A percentile compares a stretch with the other conserved stretches of the same genome.
Conservation (phyloP, 2,888 invertebrate species). For the Andrena hattorfiana region DNA sequence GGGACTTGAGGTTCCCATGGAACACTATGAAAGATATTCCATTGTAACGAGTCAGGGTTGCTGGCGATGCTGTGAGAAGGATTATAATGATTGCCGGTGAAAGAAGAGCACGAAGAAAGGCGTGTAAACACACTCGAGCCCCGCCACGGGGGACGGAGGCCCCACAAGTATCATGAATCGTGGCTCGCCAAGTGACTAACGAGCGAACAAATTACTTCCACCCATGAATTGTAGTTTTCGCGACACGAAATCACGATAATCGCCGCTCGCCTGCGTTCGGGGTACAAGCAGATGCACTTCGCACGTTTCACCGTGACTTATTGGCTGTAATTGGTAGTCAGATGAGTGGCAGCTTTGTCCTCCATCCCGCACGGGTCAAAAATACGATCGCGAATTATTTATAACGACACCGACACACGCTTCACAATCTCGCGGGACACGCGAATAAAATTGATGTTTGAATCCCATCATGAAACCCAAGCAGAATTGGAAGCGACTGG, state of each 20-base stretch:
- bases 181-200: slow-evolving; percentile 9
- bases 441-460: neutral
- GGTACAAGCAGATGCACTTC: neutral
- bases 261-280: slow-evolving; percentile 10
- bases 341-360: neutral
- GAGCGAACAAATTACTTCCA: slow-evolving; percentile 24
- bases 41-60: neutral
- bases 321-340: slow-evolving; percentile 21
- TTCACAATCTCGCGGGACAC: neutral
- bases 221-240: slow-evolving; percentile 10
- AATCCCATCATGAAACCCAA: neutral
- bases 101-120: slow-evolving; percentile 8
- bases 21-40: neutral
- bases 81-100: slow-evolving; percentile 2
- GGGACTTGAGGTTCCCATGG: neutral
- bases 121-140: slow-evolving; percentile 7
- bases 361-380: neutral
- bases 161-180: slow-evolving; percentile 5
- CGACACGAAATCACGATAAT: slow-evolving; percentile 5
- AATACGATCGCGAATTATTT: neutral
- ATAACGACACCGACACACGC: neutral
- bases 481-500: neutral
- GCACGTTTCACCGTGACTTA: slow-evolving; percentile 20
- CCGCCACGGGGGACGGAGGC: neutral
- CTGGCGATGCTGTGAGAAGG: neutral